Conservation (phyloP, 2,113 vertebrate species). For the Pteronura brasiliensis region DNA sequence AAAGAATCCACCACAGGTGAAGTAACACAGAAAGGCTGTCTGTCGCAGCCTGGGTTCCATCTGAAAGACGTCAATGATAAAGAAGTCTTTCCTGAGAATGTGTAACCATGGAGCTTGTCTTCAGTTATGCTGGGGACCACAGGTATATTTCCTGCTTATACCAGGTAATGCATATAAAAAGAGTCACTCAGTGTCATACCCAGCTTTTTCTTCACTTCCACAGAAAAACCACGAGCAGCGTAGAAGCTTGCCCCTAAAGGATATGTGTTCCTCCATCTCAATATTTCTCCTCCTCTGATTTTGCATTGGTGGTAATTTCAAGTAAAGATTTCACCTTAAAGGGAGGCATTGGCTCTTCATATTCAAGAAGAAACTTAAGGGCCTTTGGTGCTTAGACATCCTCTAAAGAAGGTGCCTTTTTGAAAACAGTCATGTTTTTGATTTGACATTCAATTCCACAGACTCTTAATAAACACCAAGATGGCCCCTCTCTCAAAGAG, state of each 20-base stretch:
- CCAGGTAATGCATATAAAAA: background rate
- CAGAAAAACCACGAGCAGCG: background rate
- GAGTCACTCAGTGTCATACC: background rate
- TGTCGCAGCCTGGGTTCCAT: background rate
- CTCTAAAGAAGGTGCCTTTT: background rate
- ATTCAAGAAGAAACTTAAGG: constrained; percentile 4
- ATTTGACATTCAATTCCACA: constrained; percentile 30
- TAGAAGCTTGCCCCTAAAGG: background rate
- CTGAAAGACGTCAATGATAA: background rate
- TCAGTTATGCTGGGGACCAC: background rate
- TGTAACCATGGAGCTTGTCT: background rate
- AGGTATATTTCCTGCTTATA: background rate
- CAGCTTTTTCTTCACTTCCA: background rate
- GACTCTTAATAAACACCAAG: background rate
- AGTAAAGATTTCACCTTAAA: background rate
- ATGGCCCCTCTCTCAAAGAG: background rate
- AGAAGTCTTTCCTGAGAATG: background rate
- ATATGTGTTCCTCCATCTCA: background rate
- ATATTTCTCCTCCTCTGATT: background rate
- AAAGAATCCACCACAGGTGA: background rate
- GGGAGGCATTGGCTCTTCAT: background rate
- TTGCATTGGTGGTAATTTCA: constrained; percentile 11
- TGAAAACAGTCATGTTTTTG: background rate
- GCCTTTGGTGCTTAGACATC: background rate
- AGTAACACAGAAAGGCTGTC: background rate